Conservation (phyloP, 2,797 vertebrate genomes). For the Tenualosa ilisha region DNA sequence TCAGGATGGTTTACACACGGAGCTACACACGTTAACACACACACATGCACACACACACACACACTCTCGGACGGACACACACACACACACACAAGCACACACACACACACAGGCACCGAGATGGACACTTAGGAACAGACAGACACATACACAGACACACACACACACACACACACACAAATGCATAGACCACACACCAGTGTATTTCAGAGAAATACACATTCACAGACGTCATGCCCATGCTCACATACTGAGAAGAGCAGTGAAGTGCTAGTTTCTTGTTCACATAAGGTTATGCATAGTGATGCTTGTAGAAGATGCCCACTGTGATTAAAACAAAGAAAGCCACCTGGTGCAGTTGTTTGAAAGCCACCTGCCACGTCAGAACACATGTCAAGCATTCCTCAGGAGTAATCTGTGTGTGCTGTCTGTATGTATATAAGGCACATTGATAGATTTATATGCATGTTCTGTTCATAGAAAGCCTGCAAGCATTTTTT, state of each 20-base stretch:
- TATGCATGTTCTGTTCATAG: not conserved
- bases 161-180: constrained; percentile 50
- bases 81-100: constrained; percentile 35
- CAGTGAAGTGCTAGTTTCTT: constrained; percentile 25
- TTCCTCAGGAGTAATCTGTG: not conserved
- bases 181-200: constrained; percentile 35
- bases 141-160: constrained; percentile 48
- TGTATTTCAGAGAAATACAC: constrained; percentile 40
- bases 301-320: not conserved
- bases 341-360: not conserved
- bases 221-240: not conserved
- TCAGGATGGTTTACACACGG: constrained; percentile 33
- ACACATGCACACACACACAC: constrained; percentile 36
- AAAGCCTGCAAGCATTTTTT: not conserved
- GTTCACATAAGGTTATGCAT: not conserved
- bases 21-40: constrained; percentile 38
- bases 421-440: not conserved
- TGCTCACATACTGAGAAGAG: not conserved
- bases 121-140: not conserved
- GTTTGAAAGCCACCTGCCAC: not conserved
- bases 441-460: not conserved
- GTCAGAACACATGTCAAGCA: not conserved
- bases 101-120: constrained; percentile 47
- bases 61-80: not conserved
- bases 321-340: not conserved